Base-by-base conservation (phyloP, 1,140 invertebrate species). In the Mizuhopecten yessoensis region DNA sequence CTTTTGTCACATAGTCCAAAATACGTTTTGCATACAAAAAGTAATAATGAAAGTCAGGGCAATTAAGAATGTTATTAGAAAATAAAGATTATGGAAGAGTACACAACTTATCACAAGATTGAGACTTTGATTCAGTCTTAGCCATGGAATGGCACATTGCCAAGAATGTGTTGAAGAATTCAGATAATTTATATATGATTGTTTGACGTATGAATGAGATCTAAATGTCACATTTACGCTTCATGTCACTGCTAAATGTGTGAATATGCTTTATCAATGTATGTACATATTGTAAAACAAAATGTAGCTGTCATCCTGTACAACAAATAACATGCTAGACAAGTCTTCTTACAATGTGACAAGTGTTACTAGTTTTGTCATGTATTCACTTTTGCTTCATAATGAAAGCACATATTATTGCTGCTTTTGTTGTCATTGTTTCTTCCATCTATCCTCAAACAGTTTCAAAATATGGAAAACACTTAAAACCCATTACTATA, bases 111-210 rank as follows among this genome's bases (percentile, higher is more conserved):
- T n/a, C n/a, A n/a, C n/a, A n/a, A n/a, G n/a, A n/a, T n/a, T n/a
- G n/a, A n/a, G 17, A n/a, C 57, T 75, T 75, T 75, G 20, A 75
- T 75, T 29, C 57, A 75, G 15, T 17, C 5, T 29, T n/a, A n/a
- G n/a, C n/a, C n/a, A n/a, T n/a, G 42, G 15, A 75, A 75, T 75
- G 57, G 57, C 57, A 75, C 29, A 17, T 75, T 75, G 57, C 57
- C 57, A 75, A 75, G 57, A 75, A 75, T 29, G 57, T 75, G n/a
- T 75, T 39, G 17, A 75, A 75, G 57, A 75, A 75, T 75, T 75
- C 57, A 75, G n/a, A 29, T 75, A 75, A 29, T 45, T 1, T 45
- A n/a, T 75, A 7, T n/a, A 29, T 75, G 1, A 75, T 75, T 75
- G n/a, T 75, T n/a, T n/a, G 23, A 75, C 1, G 3, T 29, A 75